Evolutionary conservation across 2,113 vertebrate species (phyloP).

Genomic region (Aramus guarauna): DNA sequence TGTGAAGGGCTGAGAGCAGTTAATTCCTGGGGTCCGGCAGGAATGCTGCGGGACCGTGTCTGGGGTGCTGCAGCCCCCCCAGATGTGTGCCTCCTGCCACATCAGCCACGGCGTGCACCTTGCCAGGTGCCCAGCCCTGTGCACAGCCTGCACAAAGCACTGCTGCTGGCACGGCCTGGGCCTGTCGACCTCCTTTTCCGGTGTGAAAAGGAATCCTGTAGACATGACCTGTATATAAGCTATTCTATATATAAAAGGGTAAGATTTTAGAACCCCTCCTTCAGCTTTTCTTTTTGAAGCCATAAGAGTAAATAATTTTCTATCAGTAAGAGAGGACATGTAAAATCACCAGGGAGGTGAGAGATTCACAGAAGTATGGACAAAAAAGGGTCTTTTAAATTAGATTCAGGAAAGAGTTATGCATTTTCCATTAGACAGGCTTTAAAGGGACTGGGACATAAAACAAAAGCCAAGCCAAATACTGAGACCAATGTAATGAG

Average conservation of each 20-base stretch:
- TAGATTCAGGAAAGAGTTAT: neutral
- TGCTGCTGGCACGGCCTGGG: neutral
- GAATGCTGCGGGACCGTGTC: neutral
- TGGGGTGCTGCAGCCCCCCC: neutral
- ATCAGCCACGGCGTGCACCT: neutral
- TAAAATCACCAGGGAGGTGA: neutral
- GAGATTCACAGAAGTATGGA: neutral
- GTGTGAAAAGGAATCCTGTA: neutral
- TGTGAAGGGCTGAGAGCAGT: neutral
- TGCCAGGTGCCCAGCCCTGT: neutral
- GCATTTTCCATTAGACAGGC: neutral
- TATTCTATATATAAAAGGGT: neutral
- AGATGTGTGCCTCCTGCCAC: neutral
- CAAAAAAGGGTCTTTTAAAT: neutral
- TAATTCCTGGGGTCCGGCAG: neutral
- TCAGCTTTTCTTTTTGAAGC: neutral
- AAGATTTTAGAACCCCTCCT: neutral
- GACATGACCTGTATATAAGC: neutral
- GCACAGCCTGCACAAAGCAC: neutral
- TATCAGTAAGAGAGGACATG: neutral
- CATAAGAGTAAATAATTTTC: neutral
- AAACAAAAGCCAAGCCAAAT: slow-evolving; percentile 43
- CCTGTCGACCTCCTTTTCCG: neutral
- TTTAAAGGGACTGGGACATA: slow-evolving; percentile 5
- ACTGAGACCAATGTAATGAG: slow-evolving; percentile 15